phyloP scores from a whole-genome alignment of 2,797 vertebrate species.

The Coranthus polyacanthus region DNA sequence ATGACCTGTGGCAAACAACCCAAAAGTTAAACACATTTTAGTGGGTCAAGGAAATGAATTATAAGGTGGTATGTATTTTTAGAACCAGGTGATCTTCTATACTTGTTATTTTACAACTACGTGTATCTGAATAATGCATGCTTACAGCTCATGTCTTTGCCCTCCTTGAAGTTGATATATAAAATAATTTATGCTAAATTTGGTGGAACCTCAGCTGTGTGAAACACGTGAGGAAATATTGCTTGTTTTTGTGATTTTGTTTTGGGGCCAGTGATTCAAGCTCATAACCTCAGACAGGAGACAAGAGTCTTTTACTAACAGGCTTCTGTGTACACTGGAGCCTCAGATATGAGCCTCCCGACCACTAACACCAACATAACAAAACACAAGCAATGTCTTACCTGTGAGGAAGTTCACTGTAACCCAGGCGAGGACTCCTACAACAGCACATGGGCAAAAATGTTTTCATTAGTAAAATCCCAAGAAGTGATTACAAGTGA shows the following conservation, averaged over 20 bases:
- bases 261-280: conserved; percentile 66
- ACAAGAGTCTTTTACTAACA: conserved; percentile 68
- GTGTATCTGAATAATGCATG: conserved; percentile 14
- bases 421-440: conserved; percentile 98
- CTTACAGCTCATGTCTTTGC: conserved; percentile 20
- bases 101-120: conserved; percentile 25
- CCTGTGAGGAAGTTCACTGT: conserved; percentile 99
- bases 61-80: not conserved
- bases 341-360: conserved; percentile 70
- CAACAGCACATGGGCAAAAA: conserved; percentile 66
- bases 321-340: conserved; percentile 72
- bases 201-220: conserved; percentile 21
- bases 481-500: conserved; percentile 30
- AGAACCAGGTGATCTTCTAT: conserved; percentile 15
- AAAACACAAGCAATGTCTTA: conserved; percentile 85
- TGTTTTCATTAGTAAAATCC: conserved; percentile 44
- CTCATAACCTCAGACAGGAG: conserved; percentile 68
- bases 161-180: conserved; percentile 14
- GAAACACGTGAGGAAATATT: conserved; percentile 55
- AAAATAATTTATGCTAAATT: conserved; percentile 32
- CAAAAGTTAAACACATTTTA: conserved; percentile 15
- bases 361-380: conserved; percentile 76
- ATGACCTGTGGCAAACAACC: conserved; percentile 86
- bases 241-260: conserved; percentile 57
- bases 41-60: conserved; percentile 1